Evolutionary conservation across 1,140 invertebrate species (phyloP), one percentile per base, ranked within the genome.

Genomic region (Amyelois transitella): DNA sequence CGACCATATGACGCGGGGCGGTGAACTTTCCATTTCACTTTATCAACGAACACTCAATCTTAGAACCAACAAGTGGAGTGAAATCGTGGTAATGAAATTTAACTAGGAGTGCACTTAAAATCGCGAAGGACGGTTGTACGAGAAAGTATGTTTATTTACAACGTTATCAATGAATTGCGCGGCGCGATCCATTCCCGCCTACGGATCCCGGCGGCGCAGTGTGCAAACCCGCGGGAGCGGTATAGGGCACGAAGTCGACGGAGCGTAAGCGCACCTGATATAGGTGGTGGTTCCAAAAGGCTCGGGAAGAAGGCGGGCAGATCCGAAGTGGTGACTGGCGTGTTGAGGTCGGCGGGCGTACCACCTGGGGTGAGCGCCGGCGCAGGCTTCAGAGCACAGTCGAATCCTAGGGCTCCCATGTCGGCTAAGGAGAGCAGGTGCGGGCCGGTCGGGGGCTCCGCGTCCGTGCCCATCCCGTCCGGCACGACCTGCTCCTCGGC

Each of bases 261-360:
- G 2, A 38, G 53, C 49, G 32, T 55, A 48, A 43, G 64, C 91
- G 90, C 88, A 96, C 95, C 95, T 92, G 94, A 94, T 76, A 96
- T 96, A 60, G 94, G 94, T 60, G 95, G 94, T 63, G 95, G 95
- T 85, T 96, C 94, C 56, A 96, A 92, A 66, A 95, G 75, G 62
- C 66, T 88, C 64, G 87, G 86, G 74, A 87, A 87, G 79, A 87
- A 87, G 60, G 84, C 84, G 21, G 84, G 84, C 64, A 87, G 72
- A 53, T 87, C 84, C 43, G 80, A 82, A 1, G 84, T 87, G 66
- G 79, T 69, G 52, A 87, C 81, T 45, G 84, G 84, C 45, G 84
- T 87, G 77, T 87, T 87, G 72, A 87, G 81, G 66, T 87, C 84
- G n/a, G 77, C 60, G 43, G 80, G 72, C 32, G 71, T 65, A 54